Evolutionary conservation across 2,113 vertebrate species (phyloP).

Genomic region (Tenrec ecaudatus): DNA sequence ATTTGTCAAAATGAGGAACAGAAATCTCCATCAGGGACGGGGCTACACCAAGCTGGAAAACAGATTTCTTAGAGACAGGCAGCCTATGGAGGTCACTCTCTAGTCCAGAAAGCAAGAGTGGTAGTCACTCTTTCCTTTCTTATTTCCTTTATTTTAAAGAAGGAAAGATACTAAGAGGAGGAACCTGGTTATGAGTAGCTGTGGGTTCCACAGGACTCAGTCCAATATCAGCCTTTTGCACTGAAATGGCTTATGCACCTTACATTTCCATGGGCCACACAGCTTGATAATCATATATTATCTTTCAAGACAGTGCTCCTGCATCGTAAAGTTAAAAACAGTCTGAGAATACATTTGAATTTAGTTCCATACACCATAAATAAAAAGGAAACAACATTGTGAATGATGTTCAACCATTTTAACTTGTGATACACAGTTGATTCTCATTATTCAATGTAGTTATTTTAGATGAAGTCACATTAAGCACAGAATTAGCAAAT

Average conservation of each 20-base stretch:
- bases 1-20: neutral
- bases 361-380: neutral
- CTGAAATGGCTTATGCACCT: neutral
- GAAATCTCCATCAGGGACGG: neutral
- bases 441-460: neutral
- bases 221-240: neutral
- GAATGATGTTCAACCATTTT: slow-evolving; percentile 6
- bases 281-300: neutral
- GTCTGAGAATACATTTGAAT: neutral
- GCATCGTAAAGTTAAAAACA: neutral
- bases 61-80: neutral
- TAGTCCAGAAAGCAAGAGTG: neutral
- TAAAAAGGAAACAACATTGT: neutral
- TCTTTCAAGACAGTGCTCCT: neutral
- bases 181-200: neutral
- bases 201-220: neutral
- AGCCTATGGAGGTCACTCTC: neutral
- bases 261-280: neutral
- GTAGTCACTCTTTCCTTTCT: slow-evolving; percentile 2
- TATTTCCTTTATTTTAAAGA: neutral
- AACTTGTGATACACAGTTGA: neutral
- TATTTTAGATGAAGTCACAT: neutral
- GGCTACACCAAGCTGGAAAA: slow-evolving; percentile 20
- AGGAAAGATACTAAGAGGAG: neutral
- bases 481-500: neutral